phyloP scores from a whole-genome alignment of 2,797 vertebrate species.

The Heterohyrax brucei region DNA sequence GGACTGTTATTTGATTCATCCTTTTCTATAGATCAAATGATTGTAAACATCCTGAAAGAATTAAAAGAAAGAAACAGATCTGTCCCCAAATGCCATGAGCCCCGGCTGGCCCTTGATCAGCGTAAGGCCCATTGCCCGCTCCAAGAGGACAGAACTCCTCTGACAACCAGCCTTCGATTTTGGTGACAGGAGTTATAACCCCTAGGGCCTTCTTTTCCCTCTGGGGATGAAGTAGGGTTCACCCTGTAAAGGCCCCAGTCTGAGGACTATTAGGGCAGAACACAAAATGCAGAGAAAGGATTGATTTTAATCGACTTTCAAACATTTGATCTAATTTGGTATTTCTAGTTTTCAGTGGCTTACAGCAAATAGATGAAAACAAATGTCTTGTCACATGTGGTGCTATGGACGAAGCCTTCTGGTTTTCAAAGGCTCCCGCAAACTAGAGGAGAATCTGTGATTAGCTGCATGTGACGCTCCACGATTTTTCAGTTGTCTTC shows the following conservation, averaged over 20 bases:
- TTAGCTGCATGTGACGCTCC: slow-evolving; percentile 33
- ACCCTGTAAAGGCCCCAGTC: neutral
- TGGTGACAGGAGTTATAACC: slow-evolving; percentile 72
- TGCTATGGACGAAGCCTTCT: slow-evolving; percentile 45
- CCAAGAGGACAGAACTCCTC: neutral
- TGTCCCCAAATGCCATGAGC: neutral
- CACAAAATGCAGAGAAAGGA: slow-evolving; percentile 72
- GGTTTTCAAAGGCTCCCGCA: slow-evolving; percentile 78
- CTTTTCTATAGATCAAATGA: neutral
- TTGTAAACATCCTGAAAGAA: slow-evolving; percentile 51
- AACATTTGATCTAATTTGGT: slow-evolving; percentile 82
- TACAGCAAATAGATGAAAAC: slow-evolving; percentile 81
- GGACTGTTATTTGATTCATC: neutral
- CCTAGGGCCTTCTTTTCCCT: neutral
- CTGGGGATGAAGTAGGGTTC: slow-evolving; percentile 66
- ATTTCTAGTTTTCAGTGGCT: slow-evolving; percentile 80
- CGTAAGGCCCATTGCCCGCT: neutral
- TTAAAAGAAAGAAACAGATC: neutral
- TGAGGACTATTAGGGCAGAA: slow-evolving; percentile 71
- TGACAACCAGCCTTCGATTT: slow-evolving; percentile 75
- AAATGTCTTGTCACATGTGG: slow-evolving; percentile 76
- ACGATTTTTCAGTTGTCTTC: slow-evolving; percentile 68
- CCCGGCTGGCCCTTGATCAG: neutral
- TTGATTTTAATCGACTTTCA: slow-evolving; percentile 82
- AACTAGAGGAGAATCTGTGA: slow-evolving; percentile 59